These are phyloP conservation scores for Falcaria lacertinaria DNA, from an alignment of 2,888 invertebrate genomes.

Conservation along the genomic window DNA sequence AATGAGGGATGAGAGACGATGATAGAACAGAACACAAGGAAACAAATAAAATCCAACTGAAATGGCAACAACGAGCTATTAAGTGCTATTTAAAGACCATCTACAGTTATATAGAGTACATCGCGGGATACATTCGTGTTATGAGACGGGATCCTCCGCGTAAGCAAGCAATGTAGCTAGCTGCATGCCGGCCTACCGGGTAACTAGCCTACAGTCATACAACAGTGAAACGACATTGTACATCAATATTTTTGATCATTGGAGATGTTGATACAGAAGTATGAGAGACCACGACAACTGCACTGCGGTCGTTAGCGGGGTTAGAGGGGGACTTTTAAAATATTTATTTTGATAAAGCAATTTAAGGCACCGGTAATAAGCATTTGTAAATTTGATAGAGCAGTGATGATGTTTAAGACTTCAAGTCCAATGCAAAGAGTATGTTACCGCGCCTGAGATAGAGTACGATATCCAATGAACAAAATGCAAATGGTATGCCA, in stretches of 20 bases:
- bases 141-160: slow-evolving; percentile 12
- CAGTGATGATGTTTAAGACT: neutral
- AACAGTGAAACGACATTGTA: slow-evolving; percentile 26
- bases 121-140: slow-evolving; percentile 29
- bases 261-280: slow-evolving; percentile 13
- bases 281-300: no score
- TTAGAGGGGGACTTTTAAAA: no score
- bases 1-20: slow-evolving; percentile 18
- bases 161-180: slow-evolving; percentile 45
- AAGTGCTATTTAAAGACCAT: slow-evolving; percentile 20
- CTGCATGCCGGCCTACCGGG: slow-evolving; percentile 29
- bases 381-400: no score
- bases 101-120: slow-evolving; percentile 25
- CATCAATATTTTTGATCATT: slow-evolving; percentile 26
- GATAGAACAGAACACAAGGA: slow-evolving; percentile 18
- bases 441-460: neutral
- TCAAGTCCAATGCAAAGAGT: neutral
- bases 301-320: no score
- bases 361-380: no score
- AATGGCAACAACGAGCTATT: slow-evolving; percentile 9
- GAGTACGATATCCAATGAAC: slow-evolving; percentile 21
- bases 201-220: slow-evolving; percentile 20
- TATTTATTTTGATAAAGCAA: no score
- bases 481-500: slow-evolving; percentile 12
- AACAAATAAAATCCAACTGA: slow-evolving; percentile 18